Evolutionary conservation across 2,113 vertebrate genomes (phyloP), one percentile per base, ranked within the genome.

Genomic region (Tauraco erythrolophus): DNA sequence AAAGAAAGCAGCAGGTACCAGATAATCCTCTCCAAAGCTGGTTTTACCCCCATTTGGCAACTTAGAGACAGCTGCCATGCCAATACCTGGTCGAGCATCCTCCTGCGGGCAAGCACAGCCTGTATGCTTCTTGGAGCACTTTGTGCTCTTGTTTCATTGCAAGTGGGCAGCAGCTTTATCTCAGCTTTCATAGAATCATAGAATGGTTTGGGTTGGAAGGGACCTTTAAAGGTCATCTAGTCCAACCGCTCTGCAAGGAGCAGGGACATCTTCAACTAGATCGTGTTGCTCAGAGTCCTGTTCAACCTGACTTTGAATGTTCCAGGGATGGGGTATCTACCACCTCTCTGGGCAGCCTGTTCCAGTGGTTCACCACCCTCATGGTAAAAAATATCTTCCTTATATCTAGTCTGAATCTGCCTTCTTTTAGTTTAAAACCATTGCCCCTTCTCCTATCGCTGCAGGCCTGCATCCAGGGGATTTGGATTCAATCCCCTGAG

Each of bases 71-170:
- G 45, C 45, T 77, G 41, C 27, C 7, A 9, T 25, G 28, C 10
- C 35, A 71, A 60, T 76, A 56, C 35, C 27, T 39, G 39, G 23
- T 39, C 1, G 19, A 64, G 61, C 75, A 46, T 90, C 37, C 33
- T 85, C 50, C 61, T 39, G 48, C 1, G 2, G 15, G 35, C 0
- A 0, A 60, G 25, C 30, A 28, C 22, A 8, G 3, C 22, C 24
- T 50, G 41, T 62, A 25, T 72, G 51, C 75, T 72, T 33, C 37
- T 7, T 1, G 0, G 24, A 45, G 25, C 9, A 53, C 43, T 8
- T 61, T 61, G 19, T 78, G 39, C 22, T 72, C 18, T 41, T 61
- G 5, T 76, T 87, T 66, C 58, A 15, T 12, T 65, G 54, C n/a
- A 61, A 64, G 25, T 10, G 15, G 17, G 22, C 48, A 53, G 53